Evolutionary conservation across 2,888 invertebrate genomes (phyloP), one percentile per base, ranked within the genome.

Genomic region (Lysandra bellargus): DNA sequence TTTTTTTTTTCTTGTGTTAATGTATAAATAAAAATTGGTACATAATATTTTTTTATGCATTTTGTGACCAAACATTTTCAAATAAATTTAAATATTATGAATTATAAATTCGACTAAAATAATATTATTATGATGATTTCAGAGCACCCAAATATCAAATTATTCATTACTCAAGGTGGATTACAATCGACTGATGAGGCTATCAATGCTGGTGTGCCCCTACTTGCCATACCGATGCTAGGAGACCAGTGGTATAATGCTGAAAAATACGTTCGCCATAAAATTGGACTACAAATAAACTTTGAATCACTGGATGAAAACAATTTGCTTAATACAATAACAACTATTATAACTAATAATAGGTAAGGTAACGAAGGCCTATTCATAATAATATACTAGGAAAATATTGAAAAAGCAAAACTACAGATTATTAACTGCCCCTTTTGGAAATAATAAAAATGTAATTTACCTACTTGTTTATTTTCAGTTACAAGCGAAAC

Each of bases 81-180:
- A 14, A 53, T 14, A 53, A 53, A 57, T 17, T 17, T 3, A 53
- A 53, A 53, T 53, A 3, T 53, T 53, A 53, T 12, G 14, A 61
- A 61, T 61, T 6, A 6, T 61, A 61, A 60, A n/a, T 57, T n/a
- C 37, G 37, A 37, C 37, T 37, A 37, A 37, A 37, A 4, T 57
- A 57, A 14, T 14, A 57, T 17, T 14, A 72, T 49, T 23, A 23
- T 23, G 49, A 49, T 49, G 6, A 53, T 84, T 83, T n/a, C 81
- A 89, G 89, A 79, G 49, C 94, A 95, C 83, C 88, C 89, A n/a
- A 94, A 95, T 78, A 81, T 95, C 0, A 94, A 93, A 81, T 79
- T 92, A 1, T 95, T 95, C 79, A 89, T 94, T 72, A 92, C 91
- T 0, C 94, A 94, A 87, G 92, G 92, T 75, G 94, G 94, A 1